These are phyloP conservation scores for Calephelis nemesis DNA, from an alignment of 1,140 invertebrate genomes.

Conservation along the genomic window DNA sequence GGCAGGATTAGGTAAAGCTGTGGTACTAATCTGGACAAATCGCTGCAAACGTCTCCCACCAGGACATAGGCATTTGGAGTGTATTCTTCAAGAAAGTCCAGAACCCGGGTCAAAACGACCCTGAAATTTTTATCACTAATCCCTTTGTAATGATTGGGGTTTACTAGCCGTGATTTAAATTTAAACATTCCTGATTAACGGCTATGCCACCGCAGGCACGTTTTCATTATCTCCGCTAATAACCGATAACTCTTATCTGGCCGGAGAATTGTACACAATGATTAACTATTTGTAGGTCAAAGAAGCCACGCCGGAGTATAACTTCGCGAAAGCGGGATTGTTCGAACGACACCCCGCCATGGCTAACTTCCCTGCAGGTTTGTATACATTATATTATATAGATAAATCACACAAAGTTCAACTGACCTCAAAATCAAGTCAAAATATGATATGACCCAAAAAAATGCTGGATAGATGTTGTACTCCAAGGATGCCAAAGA, in stretches of 20 bases:
- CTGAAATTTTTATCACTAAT: too few species aligned
- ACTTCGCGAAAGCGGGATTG: conserved; percentile 82
- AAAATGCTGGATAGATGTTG: too few species aligned
- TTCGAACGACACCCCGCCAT: conserved; percentile 86
- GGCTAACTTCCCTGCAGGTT: conserved; percentile 81
- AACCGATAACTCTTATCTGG: conserved; percentile 8
- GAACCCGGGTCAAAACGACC: too few species aligned
- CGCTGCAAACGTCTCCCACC: too few species aligned
- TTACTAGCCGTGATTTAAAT: not conserved
- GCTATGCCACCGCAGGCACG: conserved; percentile 22
- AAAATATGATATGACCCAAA: not conserved
- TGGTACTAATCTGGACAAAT: too few species aligned
- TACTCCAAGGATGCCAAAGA: too few species aligned
- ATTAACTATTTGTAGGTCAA: conserved; percentile 76
- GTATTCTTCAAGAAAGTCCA: too few species aligned
- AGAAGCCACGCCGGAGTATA: conserved; percentile 79
- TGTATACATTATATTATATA: conserved; percentile 20
- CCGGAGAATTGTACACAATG: conserved; percentile 17
- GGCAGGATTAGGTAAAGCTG: too few species aligned
- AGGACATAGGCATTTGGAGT: too few species aligned
- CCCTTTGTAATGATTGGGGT: too few species aligned
- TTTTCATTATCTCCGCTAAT: conserved; percentile 29
- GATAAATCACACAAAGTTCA: not conserved
- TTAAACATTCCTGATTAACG: not conserved
- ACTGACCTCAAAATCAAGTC: not conserved